These are phyloP conservation scores for Luffia ferchaultella DNA, from an alignment of 2,888 invertebrate genomes.

Conservation along the genomic window DNA sequence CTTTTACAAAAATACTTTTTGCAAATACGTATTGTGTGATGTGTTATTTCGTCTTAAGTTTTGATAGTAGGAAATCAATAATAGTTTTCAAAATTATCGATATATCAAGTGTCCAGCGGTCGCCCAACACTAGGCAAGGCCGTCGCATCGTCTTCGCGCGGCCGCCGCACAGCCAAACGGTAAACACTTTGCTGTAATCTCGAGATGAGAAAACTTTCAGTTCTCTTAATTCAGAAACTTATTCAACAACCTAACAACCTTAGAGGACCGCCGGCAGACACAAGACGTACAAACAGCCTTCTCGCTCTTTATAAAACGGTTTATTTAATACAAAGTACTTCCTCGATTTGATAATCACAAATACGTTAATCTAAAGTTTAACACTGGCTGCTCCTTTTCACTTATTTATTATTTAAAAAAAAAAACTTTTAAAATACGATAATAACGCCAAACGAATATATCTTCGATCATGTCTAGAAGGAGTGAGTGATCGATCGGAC, in stretches of 20 bases:
- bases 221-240: conserved; percentile 69
- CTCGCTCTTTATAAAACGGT: conserved; percentile 33
- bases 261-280: conserved; percentile 54
- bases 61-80: too few relatives aligned
- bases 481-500: neutral
- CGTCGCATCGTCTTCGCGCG: conserved; percentile 33
- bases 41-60: too few relatives aligned
- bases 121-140: conserved; percentile 5
- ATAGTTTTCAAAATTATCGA: too few relatives aligned
- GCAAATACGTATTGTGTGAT: too few relatives aligned
- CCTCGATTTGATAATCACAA: neutral
- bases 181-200: conserved; percentile 69
- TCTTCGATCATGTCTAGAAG: too few relatives aligned
- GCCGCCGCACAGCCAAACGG: conserved; percentile 63
- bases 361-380: too few relatives aligned
- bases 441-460: too few relatives aligned
- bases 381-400: too few relatives aligned
- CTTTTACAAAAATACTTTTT: too few relatives aligned
- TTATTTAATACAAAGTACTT: neutral
- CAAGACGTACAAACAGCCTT: conserved; percentile 51
- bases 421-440: too few relatives aligned
- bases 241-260: conserved; percentile 67
- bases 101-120: too few relatives aligned
- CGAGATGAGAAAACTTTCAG: conserved; percentile 69
- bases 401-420: too few relatives aligned